Base-by-base conservation (phyloP, 2,113 vertebrate species). In the Hemibagrus wyckioides region DNA sequence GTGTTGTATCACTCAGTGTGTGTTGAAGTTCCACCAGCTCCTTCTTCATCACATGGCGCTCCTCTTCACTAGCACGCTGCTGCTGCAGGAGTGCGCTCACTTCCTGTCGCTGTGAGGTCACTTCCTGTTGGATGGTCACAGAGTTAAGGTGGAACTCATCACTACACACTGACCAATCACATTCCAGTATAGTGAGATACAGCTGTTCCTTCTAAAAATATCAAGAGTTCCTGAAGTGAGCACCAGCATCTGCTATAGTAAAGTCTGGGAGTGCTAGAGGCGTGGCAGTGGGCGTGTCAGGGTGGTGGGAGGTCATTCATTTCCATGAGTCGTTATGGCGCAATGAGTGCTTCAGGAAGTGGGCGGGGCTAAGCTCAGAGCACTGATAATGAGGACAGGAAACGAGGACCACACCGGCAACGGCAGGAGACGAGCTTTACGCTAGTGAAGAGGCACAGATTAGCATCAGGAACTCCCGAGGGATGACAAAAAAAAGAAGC, bases 1-100 rank as follows among this genome's bases (percentile, higher is more conserved):
- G 93, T 92, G 93, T 97, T 94, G 95, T 96, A 94, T 96, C 95
- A 94, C 94, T 94, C 93, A 97, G 95, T 94, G 96, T 96, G 92
- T 94, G 92, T 86, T 94, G 94, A 92, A 98, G 95, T 91, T 93
- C 93, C 92, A 92, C 76, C 86, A 98, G 93, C 93, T 98, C 95
- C 90, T 94, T 95, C 95, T 96, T 97, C 94, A 97, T 94, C 92
- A 88, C 21, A 67, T 69, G 71, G 85, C 94, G 95, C 94, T 97
- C 95, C 87, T 96, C 95, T 82, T 97, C 84, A 92, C 92, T 83
- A 91, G 83, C 84, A 90, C 90, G 93, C 94, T 94, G 97, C 89
- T 80, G 92, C 91, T 94, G 95, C 79, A 94, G 83, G 87, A 96
- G 92, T 91, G 91, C 94, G 92, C 95, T 96, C 92, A 97, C 94